These are phyloP conservation scores for Doryteuthis pealeii DNA, from an alignment of 1,140 invertebrate species.

Conservation along the genomic window DNA sequence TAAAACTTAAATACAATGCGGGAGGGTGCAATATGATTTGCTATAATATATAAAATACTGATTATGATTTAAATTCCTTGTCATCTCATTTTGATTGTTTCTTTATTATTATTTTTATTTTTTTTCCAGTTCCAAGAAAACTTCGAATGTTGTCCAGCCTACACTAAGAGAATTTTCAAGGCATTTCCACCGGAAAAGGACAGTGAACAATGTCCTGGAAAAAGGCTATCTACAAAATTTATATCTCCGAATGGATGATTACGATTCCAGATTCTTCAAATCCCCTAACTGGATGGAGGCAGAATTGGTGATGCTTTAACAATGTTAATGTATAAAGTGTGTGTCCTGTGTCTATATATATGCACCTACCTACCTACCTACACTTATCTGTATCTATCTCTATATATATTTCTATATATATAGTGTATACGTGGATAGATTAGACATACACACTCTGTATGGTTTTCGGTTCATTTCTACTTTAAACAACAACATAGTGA, in stretches of 20 bases:
- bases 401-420: neutral
- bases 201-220: constrained; percentile 99
- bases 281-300: constrained; percentile 98
- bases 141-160: constrained; percentile 96
- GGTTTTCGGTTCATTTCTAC: too few relatives aligned
- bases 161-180: constrained; percentile 96
- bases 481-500: neutral
- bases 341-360: neutral
- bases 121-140: constrained; percentile 91
- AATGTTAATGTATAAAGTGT: neutral
- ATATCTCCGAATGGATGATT: constrained; percentile 98
- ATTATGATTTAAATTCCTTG: too few relatives aligned
- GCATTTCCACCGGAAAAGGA: constrained; percentile 96
- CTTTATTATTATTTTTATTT: constrained; percentile 16
- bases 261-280: constrained; percentile 99
- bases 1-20: too few relatives aligned
- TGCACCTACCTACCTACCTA: too few relatives aligned
- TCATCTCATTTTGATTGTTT: neutral
- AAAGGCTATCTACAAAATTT: constrained; percentile 99
- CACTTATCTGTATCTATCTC: neutral
- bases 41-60: too few relatives aligned
- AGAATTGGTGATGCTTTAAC: constrained; percentile 69
- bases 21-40: too few relatives aligned
- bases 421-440: neutral
- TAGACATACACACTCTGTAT: neutral